A percentile compares a stretch with the other conserved stretches of the same genome.
Conservation (phyloP, 2,113 vertebrate genomes). For the Otus sunia region DNA sequence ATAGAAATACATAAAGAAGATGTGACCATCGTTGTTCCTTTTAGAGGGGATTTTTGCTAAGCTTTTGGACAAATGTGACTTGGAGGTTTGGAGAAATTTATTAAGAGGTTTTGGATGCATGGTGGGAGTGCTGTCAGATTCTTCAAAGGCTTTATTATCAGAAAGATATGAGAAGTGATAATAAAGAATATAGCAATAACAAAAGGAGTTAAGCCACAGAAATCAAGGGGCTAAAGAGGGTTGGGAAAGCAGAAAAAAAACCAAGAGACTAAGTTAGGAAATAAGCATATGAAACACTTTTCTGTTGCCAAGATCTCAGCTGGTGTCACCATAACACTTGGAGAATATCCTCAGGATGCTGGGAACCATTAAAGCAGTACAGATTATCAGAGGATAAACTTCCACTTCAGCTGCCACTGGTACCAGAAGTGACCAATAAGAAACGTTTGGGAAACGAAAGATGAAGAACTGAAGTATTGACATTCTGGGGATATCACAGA, state of each 20-base stretch:
- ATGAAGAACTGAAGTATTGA: constrained; percentile 16
- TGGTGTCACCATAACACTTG: constrained; percentile 44
- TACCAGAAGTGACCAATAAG: constrained; percentile 24
- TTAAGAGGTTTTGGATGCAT: background rate
- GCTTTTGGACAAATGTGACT: background rate
- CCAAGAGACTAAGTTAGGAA: background rate
- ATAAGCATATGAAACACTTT: constrained; percentile 33
- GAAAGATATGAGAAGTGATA: background rate
- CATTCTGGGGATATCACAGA: constrained; percentile 16
- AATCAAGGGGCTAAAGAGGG: background rate
- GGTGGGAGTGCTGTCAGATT: background rate
- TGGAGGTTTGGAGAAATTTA: background rate
- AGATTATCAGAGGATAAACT: constrained; percentile 51
- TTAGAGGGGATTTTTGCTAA: constrained; percentile 2
- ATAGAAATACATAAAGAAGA: background rate
- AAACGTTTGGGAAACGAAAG: background rate
- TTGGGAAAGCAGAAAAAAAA: background rate
- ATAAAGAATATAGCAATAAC: background rate
- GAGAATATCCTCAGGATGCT: constrained; percentile 32
- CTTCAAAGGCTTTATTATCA: background rate
- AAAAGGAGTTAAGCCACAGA: constrained; percentile 8
- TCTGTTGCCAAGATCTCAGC: constrained; percentile 24
- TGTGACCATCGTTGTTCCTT: background rate
- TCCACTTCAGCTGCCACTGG: constrained; percentile 3
- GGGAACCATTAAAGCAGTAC: constrained; percentile 31